phyloP scores from a whole-genome alignment of 2,888 invertebrate genomes.

The Drosophila infuscata region DNA sequence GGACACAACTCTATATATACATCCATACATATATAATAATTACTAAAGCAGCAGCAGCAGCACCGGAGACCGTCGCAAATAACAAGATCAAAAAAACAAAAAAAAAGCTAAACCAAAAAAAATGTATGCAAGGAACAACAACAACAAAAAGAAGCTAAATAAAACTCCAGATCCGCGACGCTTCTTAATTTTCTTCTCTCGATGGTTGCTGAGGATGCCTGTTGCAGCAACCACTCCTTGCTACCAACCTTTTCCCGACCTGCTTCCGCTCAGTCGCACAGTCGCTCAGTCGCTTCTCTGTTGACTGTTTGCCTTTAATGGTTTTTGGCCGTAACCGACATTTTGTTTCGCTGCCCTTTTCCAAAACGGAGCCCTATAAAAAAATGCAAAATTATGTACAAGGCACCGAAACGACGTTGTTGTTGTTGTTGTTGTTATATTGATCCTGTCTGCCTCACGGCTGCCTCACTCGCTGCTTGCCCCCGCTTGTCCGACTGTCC shows the following conservation, averaged over 20 bases:
- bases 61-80: constrained; percentile 48
- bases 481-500: constrained; percentile 1
- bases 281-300: not conserved
- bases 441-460: constrained; percentile 71
- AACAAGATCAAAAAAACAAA: constrained; percentile 48
- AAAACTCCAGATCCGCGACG: constrained; percentile 43
- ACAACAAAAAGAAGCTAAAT: constrained; percentile 10
- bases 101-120: constrained; percentile 28
- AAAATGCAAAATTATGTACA: constrained; percentile 83
- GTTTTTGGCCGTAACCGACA: constrained; percentile 83
- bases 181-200: constrained; percentile 70
- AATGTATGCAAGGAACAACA: not conserved
- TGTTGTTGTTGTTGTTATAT: constrained; percentile 70
- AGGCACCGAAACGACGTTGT: constrained; percentile 69
- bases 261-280: too few relatives aligned
- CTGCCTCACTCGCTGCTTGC: constrained; percentile 22
- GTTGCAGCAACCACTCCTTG: constrained; percentile 4
- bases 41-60: constrained; percentile 61
- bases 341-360: constrained; percentile 71
- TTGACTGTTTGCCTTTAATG: constrained; percentile 69
- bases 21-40: constrained; percentile 70
- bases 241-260: not conserved
- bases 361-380: constrained; percentile 54
- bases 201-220: constrained; percentile 45
- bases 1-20: constrained; percentile 59